Base-by-base conservation (phyloP, 2,113 vertebrate genomes). In the Oplegnathus fasciatus region DNA sequence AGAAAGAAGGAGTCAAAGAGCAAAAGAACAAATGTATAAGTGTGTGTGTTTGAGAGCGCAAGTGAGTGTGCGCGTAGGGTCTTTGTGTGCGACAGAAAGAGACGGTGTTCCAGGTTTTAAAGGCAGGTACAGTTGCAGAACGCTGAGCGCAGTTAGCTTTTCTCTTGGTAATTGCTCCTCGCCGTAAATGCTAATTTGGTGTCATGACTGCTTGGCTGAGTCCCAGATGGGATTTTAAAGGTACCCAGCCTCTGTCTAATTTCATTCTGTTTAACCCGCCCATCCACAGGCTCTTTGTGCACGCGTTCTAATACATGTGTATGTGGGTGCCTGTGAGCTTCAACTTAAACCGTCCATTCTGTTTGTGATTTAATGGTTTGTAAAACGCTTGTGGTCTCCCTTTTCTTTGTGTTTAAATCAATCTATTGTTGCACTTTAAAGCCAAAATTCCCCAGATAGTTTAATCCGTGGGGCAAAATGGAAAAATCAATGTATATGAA, bases 181-280 rank as follows among this genome's bases (percentile, higher is more conserved):
- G 68, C 82, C 80, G 68, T 92, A 93, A 95, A 95, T 93, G 88
- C 90, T 93, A 93, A 94, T 94, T 94, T 91, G 83, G 91, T 90
- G 89, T 94, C 89, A 94, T 91, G 92, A 93, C 90, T 94, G 91
- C 92, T 90, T 90, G 88, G 90, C 81, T 91, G 83, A 86, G 86
- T 86, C 89, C 86, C 90, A 93, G 91, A 94, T 93, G 89, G 91
- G 84, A 94, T 91, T 93, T 92, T 90, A 92, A 94, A 92, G 90
- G 89, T 87, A 84, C 84, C 83, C 82, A 83, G 85, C 75, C 88
- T 86, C 89, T 87, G 79, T 94, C 86, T 93, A 90, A 94, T 94
- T 93, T 92, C 78, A 90, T 90, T 93, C 90, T 86, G 87, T 86
- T 92, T 86, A 93, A 90, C 89, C 87, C 80, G 26, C 92, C 89